These are phyloP conservation scores for Eidolon dupreanum DNA, from an alignment of 2,797 vertebrate genomes.

Conservation along the genomic window DNA sequence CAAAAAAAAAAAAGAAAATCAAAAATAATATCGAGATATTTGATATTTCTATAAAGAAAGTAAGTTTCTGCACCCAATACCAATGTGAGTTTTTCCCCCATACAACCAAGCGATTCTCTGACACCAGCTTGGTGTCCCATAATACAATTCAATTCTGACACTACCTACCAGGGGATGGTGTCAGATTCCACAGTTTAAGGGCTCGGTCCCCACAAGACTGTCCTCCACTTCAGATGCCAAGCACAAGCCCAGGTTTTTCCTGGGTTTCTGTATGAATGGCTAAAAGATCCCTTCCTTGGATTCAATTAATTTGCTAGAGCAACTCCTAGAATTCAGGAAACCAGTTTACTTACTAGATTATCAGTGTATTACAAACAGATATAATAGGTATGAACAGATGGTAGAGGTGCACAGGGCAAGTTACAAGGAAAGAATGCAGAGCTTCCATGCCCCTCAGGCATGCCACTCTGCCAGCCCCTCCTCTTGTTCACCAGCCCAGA, in stretches of 20 bases:
- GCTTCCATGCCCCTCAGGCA: background rate
- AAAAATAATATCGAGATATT: background rate
- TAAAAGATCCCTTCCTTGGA: background rate
- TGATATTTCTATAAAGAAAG: background rate
- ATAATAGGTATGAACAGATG: background rate
- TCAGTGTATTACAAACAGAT: background rate
- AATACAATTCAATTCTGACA: background rate
- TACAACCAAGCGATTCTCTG: background rate
- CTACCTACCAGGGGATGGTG: background rate
- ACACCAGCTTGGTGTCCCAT: background rate
- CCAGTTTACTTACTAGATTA: background rate
- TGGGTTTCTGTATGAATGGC: background rate
- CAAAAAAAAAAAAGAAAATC: background rate
- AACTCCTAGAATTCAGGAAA: background rate
- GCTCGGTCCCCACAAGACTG: background rate
- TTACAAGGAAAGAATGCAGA: background rate
- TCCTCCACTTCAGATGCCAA: background rate
- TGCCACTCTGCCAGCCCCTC: background rate
- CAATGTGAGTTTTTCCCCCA: background rate
- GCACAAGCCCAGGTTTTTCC: background rate
- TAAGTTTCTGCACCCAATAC: background rate
- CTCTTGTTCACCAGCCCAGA: background rate
- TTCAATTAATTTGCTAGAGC: background rate
- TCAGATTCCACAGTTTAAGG: background rate
- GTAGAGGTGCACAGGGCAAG: background rate